These are phyloP conservation scores for Calypte anna DNA, from an alignment of 2,113 vertebrate species.

Conservation along the genomic window DNA sequence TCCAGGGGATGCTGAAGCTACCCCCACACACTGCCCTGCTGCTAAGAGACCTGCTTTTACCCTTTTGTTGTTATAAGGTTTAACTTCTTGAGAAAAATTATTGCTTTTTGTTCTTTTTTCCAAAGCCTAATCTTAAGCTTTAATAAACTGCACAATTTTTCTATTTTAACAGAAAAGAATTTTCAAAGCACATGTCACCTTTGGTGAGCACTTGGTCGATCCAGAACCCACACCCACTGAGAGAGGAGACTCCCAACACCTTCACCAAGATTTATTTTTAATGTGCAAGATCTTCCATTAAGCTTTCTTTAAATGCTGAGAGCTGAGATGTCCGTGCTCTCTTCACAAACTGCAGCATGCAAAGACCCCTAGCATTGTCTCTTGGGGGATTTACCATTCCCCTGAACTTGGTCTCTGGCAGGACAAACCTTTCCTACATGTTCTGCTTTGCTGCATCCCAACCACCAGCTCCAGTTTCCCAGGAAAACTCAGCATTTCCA, in stretches of 20 bases:
- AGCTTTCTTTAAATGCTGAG: neutral
- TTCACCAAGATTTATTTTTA: neutral
- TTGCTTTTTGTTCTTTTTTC: neutral
- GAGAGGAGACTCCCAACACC: neutral
- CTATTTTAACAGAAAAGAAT: no score
- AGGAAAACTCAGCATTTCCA: neutral
- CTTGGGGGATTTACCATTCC: neutral
- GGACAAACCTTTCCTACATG: neutral
- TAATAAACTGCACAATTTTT: neutral
- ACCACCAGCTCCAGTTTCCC: neutral
- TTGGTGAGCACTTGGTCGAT: neutral
- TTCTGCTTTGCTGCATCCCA: neutral
- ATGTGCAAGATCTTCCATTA: neutral
- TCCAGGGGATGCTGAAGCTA: neutral
- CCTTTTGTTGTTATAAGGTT: neutral
- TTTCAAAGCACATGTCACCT: neutral
- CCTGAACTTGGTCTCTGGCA: accelerated
- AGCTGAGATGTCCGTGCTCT: neutral
- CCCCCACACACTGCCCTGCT: accelerated
- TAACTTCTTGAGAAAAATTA: neutral
- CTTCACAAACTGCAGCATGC: neutral
- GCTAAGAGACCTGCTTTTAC: neutral
- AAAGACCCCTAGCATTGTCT: neutral
- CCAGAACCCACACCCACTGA: neutral
- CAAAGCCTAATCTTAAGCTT: neutral